A percentile compares a stretch with the other conserved stretches of the same genome.
Conservation (phyloP, 23 tunicate genomes). For the Aplidium turbinatum region DNA sequence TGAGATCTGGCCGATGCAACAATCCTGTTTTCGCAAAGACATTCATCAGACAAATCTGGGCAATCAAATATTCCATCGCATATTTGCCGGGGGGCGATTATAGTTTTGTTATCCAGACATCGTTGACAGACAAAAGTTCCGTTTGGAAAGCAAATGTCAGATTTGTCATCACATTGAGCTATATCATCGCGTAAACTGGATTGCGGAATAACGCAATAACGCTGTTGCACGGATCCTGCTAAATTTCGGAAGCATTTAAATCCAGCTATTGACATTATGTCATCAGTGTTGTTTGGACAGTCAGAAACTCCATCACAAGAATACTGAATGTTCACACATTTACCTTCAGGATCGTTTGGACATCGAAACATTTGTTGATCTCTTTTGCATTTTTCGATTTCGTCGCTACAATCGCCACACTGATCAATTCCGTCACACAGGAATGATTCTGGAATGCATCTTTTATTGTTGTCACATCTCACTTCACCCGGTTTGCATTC, state of each 20-base stretch:
- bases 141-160: slow-evolving; percentile 38
- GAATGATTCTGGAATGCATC: too few species aligned
- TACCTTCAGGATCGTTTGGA: too few species aligned
- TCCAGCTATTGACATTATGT: slow-evolving; percentile 17
- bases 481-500: too few species aligned
- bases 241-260: slow-evolving; percentile 32
- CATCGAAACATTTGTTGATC: slow-evolving; percentile 24
- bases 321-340: too few species aligned
- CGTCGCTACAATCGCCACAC: too few species aligned
- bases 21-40: background rate
- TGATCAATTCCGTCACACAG: too few species aligned
- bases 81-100: slow-evolving; percentile 42
- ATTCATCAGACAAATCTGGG: too few species aligned
- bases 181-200: too few species aligned
- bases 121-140: slow-evolving; percentile 20
- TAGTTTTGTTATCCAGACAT: slow-evolving; percentile 31
- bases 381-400: slow-evolving; percentile 31
- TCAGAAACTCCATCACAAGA: slow-evolving; percentile 30
- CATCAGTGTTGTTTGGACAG: slow-evolving; percentile 29
- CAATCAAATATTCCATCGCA: too few species aligned
- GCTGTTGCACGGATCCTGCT: background rate
- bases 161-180: too few species aligned
- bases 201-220: slow-evolving; percentile 37
- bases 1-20: too few species aligned
- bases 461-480: too few species aligned